Base-by-base conservation (phyloP, 2,888 invertebrate species). In the Apodemia mormo region DNA sequence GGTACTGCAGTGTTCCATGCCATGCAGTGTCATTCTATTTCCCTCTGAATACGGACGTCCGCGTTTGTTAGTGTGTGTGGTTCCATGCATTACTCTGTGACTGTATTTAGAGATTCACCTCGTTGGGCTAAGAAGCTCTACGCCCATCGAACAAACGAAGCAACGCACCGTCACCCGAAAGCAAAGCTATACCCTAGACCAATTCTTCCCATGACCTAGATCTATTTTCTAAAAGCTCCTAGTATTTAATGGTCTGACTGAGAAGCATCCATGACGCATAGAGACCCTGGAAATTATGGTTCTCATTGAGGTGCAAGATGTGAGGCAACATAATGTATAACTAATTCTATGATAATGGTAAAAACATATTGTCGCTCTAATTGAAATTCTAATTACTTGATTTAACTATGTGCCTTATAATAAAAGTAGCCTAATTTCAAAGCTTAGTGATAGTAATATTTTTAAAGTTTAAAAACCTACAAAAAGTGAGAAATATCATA, bases 21-120 rank as follows among this genome's bases (percentile, higher is more conserved):
- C 88, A 89, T 89, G 90, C 90, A 87, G 85, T 84, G 86, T 76
- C 70, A 71, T 73, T 71, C 71, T 67, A 72, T 70, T 73, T 80
- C 74, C 79, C 87, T 87, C 89, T 87, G 88, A 90, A 88, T 88
- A 87, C 89, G 88, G 86, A 86, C 88, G 78, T 65, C 78, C 70
- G 68, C 68, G 76, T 78, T 76, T 75, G 76, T 72, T 75, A 76
- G 73, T 75, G 79, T 78, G 78, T 75, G 80, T 80, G 83, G 76
- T 73, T 74, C 74, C 84, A 84, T 86, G 85, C 85, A 82, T 72
- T 30, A 73, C 75, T 82, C 90, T 89, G 92, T 91, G 92, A 90
- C 91, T 90, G 89, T 80, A 86, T 85, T 87, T 85, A 79, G 81
- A 85, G 80, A 81, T 82, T 77, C 78, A 81, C 81, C 83, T 80